A percentile compares a stretch with the other conserved stretches of the same genome.
Conservation (phyloP, 1,140 invertebrate genomes). For the Wasmannia auropunctata region DNA sequence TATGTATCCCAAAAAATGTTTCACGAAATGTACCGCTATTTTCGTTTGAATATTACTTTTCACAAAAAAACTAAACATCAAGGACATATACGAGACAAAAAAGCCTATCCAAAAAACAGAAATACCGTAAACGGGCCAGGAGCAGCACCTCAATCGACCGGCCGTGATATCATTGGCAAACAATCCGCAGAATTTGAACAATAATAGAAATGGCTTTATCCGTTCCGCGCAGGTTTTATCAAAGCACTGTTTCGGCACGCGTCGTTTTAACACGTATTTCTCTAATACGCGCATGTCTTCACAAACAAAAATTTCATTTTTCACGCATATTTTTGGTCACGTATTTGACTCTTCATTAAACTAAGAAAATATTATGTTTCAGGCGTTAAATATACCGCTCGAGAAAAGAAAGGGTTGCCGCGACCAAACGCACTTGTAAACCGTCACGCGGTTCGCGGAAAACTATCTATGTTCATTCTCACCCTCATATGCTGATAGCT, state of each 20-base stretch:
- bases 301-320: neutral
- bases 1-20: neutral
- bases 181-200: constrained; percentile 22
- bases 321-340: neutral
- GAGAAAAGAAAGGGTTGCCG: neutral
- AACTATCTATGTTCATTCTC: neutral
- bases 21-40: neutral
- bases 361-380: neutral
- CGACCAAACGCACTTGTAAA: neutral
- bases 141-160: neutral
- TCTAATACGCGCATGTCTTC: neutral
- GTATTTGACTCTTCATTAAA: neutral
- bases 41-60: neutral
- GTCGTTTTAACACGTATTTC: neutral
- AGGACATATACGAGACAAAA: neutral
- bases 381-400: neutral
- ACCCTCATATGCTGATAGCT: neutral
- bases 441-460: neutral
- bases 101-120: neutral
- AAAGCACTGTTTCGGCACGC: neutral
- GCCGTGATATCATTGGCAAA: constrained; percentile 4
- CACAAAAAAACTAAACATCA: neutral
- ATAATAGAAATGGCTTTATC: neutral
- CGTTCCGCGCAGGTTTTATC: neutral
- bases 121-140: neutral